phyloP scores from a whole-genome alignment of 2,113 vertebrate genomes.

The Apeltes quadracus region DNA sequence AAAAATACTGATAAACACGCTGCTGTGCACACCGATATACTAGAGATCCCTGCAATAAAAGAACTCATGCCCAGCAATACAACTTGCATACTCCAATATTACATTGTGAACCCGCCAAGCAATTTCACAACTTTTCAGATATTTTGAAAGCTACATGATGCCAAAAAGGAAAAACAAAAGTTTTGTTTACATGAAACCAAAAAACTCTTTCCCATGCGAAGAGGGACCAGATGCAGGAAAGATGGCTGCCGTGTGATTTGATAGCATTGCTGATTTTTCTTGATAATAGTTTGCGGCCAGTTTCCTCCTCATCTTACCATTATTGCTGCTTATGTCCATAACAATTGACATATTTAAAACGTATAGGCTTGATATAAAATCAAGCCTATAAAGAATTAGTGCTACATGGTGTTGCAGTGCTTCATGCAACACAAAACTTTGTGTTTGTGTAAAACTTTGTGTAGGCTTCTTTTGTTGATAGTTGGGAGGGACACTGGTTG shows the following conservation, averaged over 20 bases:
- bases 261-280: not conserved
- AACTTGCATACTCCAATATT: slow-evolving; percentile 5
- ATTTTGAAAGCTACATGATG: slow-evolving; percentile 40
- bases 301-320: not conserved
- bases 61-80: slow-evolving; percentile 3
- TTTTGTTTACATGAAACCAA: no score
- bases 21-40: slow-evolving; percentile 5
- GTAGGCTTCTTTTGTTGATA: not conserved
- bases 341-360: not conserved
- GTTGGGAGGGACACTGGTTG: not conserved
- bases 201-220: slow-evolving; percentile 36
- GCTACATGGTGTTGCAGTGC: not conserved
- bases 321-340: not conserved
- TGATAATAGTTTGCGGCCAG: not conserved
- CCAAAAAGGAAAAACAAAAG: not conserved
- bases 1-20: not conserved
- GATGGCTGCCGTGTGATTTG: slow-evolving; percentile 39
- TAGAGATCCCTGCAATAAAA: not conserved
- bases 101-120: slow-evolving; percentile 14
- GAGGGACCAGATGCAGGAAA: slow-evolving; percentile 47
- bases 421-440: not conserved
- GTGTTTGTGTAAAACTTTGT: no score
- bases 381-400: not conserved
- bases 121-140: slow-evolving; percentile 23
- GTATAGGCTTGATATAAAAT: not conserved